Percentiles rank a stretch among this genome's conserved stretches.
phyloP scores from a whole-genome alignment of 2,797 vertebrate genomes.

The Myotis vivesi region DNA sequence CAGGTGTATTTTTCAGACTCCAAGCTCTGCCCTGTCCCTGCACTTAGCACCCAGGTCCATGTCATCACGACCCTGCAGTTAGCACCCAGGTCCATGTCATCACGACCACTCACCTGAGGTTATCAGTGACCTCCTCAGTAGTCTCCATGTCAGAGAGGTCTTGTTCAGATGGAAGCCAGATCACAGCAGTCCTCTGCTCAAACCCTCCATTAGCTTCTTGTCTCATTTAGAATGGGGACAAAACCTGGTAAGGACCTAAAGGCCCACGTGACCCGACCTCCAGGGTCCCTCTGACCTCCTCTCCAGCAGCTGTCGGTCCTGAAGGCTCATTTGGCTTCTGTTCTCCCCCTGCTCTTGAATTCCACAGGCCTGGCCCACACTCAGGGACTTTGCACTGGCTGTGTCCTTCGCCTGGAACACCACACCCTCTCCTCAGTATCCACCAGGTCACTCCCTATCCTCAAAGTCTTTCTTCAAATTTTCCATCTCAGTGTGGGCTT shows the following conservation, averaged over 20 bases:
- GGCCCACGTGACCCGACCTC: rapidly evolving
- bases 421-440: neutral
- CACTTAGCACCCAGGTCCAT: neutral
- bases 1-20: neutral
- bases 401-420: neutral
- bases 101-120: neutral
- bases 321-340: neutral
- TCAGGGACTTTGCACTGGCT: neutral
- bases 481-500: no score
- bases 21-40: neutral
- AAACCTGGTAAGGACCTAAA: neutral
- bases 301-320: no score
- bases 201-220: rapidly evolving
- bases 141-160: neutral
- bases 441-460: rapidly evolving
- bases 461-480: neutral
- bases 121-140: neutral
- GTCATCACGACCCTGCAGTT: neutral
- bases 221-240: neutral
- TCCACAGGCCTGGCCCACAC: rapidly evolving
- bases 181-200: neutral
- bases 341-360: neutral
- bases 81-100: neutral
- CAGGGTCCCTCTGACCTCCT: rapidly evolving
- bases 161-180: neutral